A percentile compares a stretch with the other conserved stretches of the same genome.
phyloP scores from a whole-genome alignment of 2,113 vertebrate species.

The Pantherophis guttatus region DNA sequence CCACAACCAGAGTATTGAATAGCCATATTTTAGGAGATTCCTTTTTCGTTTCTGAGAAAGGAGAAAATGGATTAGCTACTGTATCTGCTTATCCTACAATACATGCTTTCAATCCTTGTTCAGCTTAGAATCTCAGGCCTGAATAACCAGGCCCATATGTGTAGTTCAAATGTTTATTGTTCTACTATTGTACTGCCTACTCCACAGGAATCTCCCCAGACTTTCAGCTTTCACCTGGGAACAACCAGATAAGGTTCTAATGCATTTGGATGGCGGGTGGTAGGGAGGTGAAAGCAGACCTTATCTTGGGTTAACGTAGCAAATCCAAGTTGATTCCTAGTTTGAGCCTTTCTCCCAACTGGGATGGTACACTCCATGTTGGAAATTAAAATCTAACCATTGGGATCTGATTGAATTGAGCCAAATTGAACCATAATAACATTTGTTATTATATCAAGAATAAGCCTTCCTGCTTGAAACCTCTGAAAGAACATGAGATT shows the following conservation, averaged over 20 bases:
- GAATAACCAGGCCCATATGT: background rate
- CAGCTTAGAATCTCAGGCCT: background rate
- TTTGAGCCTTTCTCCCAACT: background rate
- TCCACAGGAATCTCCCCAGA: background rate
- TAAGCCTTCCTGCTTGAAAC: background rate
- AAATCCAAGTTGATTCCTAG: no score
- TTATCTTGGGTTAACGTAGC: no score
- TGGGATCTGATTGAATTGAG: background rate
- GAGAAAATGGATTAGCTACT: background rate
- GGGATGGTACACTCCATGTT: background rate
- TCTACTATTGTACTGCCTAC: background rate
- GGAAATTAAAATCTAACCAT: background rate
- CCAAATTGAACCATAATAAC: background rate
- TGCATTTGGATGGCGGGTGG: accelerated
- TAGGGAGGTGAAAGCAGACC: no score
- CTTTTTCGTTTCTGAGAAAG: background rate
- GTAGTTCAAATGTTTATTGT: background rate
- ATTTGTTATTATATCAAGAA: background rate
- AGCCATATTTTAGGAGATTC: background rate
- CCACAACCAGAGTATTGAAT: background rate
- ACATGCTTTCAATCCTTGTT: background rate
- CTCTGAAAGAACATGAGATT: background rate
- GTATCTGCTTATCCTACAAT: background rate
- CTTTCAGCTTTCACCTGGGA: no score
- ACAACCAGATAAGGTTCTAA: no score